These are phyloP conservation scores for Geotrypetes seraphini DNA, from an alignment of 2,797 vertebrate genomes.

Conservation along the genomic window DNA sequence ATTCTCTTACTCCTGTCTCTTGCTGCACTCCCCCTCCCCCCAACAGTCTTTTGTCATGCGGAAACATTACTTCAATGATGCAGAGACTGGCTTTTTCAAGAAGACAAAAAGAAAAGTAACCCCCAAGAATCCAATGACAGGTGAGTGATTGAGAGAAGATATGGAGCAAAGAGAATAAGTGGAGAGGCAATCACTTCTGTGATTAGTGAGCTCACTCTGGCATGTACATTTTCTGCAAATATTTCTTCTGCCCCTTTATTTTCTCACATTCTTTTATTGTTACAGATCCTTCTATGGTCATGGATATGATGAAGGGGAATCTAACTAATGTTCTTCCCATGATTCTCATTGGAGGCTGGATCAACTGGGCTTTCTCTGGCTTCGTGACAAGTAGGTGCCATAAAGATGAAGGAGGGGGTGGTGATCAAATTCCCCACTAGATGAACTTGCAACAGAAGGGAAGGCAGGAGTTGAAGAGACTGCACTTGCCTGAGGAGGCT, in stretches of 20 bases:
- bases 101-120: slow-evolving; percentile 69
- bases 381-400: slow-evolving; percentile 69
- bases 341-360: slow-evolving; percentile 78
- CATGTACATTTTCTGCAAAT: not conserved
- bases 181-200: too few relatives aligned
- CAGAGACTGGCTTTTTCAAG: slow-evolving; percentile 72
- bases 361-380: slow-evolving; percentile 79
- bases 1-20: not conserved
- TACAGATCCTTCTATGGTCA: slow-evolving; percentile 70
- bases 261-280: not conserved
- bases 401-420: too few relatives aligned
- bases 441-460: not conserved
- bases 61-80: slow-evolving; percentile 68
- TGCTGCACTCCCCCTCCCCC: too few relatives aligned
- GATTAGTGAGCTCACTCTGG: not conserved
- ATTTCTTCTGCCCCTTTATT: not conserved
- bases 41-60: slow-evolving; percentile 67
- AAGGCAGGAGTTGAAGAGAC: not conserved
- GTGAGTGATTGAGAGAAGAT: too few relatives aligned
- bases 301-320: slow-evolving; percentile 79
- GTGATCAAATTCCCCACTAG: too few relatives aligned
- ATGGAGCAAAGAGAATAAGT: not conserved
- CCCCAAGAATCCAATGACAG: slow-evolving; percentile 72
- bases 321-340: slow-evolving; percentile 73
- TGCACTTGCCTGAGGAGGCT: not conserved